Base-by-base conservation (phyloP, 2,113 vertebrate species). In the Vicugna pacos region DNA sequence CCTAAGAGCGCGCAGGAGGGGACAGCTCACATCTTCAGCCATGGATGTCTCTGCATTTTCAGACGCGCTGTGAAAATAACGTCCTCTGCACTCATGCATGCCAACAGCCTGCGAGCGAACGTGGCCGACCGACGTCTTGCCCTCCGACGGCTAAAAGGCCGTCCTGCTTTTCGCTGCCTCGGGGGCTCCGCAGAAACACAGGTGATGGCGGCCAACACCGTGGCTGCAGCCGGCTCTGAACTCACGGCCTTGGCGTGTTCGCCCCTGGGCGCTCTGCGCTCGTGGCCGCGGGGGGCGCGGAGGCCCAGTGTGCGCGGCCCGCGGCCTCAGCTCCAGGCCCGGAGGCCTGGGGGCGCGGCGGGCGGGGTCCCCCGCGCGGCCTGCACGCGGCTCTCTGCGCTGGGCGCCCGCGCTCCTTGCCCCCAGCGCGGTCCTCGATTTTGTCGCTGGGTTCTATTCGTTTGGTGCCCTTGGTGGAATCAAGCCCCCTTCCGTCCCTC, bases 31-130 rank as follows among this genome's bases (percentile, higher is more conserved):
- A 56, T 48, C 17, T 69, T 83, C 83, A 72, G 2, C 32, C 8
- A 70, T 7, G 2, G 14, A 64, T 70, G 16, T 10, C 46, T 32
- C 30, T 69, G n/a, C 54, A 12, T 22, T 50, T 3, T 22, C 1
- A n/a, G 20, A 56, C 32, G 79, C 67, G 0, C 28, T 12, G 20
- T 70, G 7, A 10, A 83, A 60, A 35, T 15, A 52, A n/a, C 16
- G 1, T n/a, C 2, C 12, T 17, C 16, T 17, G 30, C 3, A 32
- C 2, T n/a, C 56, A 3, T 0, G 4, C 20, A 62, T 20, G 12
- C 24, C 35, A 80, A 42, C 0, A 15, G 5, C 7, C 7, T 72
- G 24, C 26, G 7, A 20, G 28, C 6, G 7, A 20, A 32, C 6
- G 32, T 24, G 5, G 3, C 8, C 46, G 28, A 87, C 6, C 32